Percentiles rank a stretch among this genome's conserved stretches.
phyloP scores from a whole-genome alignment of 2,113 vertebrate species.

The Ageneiosus marmoratus region DNA sequence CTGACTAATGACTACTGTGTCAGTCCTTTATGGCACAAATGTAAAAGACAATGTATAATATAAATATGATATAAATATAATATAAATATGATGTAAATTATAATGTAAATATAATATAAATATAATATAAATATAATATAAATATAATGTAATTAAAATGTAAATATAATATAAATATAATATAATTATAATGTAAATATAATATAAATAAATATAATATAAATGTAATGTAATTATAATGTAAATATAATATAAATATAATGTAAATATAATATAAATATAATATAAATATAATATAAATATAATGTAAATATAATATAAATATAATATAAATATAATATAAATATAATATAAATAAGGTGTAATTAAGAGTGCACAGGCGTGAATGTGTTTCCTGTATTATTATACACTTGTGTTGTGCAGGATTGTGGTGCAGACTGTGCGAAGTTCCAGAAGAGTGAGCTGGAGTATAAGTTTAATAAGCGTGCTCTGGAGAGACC shows the following conservation, averaged over 20 bases:
- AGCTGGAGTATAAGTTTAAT: conserved; percentile 91
- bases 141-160: too few species aligned
- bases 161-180: too few species aligned
- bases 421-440: conserved; percentile 95
- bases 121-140: too few species aligned
- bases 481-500: conserved; percentile 84
- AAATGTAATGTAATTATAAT: not conserved
- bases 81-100: too few species aligned
- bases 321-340: not conserved
- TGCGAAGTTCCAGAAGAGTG: conserved; percentile 98
- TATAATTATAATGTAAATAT: not conserved
- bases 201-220: not conserved
- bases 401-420: not conserved
- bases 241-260: not conserved
- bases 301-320: not conserved
- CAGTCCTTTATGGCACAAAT: too few species aligned
- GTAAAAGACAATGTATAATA: too few species aligned
- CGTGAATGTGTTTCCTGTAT: not conserved
- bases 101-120: too few species aligned
- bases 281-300: not conserved
- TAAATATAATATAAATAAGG: too few species aligned
- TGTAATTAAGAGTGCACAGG: too few species aligned
- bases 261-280: not conserved
- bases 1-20: too few species aligned
- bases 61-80: too few species aligned